Percentiles rank a stretch among this genome's conserved stretches.
phyloP scores from a whole-genome alignment of 1,140 invertebrate genomes.

The Drosophila nigrodunni region DNA sequence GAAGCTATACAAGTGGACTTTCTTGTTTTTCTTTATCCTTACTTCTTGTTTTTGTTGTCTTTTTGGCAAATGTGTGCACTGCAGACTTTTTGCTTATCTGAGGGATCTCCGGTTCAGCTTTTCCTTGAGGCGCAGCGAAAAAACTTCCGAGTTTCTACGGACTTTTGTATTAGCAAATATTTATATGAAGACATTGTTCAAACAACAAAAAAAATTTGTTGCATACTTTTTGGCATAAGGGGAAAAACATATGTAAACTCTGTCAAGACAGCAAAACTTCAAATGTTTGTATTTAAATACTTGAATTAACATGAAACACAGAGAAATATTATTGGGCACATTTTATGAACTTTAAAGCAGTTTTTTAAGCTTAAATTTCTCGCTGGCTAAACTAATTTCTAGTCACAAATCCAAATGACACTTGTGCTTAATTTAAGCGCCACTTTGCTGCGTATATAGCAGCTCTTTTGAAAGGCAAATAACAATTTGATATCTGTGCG shows the following conservation, averaged over 20 bases:
- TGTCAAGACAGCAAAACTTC: too few relatives aligned
- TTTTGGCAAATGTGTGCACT: conserved; percentile 71
- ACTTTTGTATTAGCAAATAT: conserved; percentile 14
- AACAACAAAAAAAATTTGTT: neutral
- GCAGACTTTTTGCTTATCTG: conserved; percentile 74
- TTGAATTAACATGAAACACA: too few relatives aligned
- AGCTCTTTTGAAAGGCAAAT: neutral
- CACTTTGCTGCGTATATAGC: neutral
- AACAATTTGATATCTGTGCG: neutral
- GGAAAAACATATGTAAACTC: too few relatives aligned
- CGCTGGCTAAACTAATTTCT: too few relatives aligned
- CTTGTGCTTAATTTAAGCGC: neutral
- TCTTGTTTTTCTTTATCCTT: neutral
- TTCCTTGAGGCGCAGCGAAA: neutral
- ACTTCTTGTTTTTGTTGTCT: neutral
- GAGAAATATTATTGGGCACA: too few relatives aligned
- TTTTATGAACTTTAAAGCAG: too few relatives aligned
- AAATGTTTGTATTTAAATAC: too few relatives aligned
- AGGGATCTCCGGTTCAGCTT: conserved; percentile 30
- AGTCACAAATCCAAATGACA: neutral
- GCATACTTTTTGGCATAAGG: neutral
- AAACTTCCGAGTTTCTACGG: conserved; percentile 11
- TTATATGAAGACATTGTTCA: conserved; percentile 17
- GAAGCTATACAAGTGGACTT: conserved; percentile 23
- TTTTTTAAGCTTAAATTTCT: too few relatives aligned